phyloP scores from a whole-genome alignment of 2,113 vertebrate species.

The Calyptomena viridis region DNA sequence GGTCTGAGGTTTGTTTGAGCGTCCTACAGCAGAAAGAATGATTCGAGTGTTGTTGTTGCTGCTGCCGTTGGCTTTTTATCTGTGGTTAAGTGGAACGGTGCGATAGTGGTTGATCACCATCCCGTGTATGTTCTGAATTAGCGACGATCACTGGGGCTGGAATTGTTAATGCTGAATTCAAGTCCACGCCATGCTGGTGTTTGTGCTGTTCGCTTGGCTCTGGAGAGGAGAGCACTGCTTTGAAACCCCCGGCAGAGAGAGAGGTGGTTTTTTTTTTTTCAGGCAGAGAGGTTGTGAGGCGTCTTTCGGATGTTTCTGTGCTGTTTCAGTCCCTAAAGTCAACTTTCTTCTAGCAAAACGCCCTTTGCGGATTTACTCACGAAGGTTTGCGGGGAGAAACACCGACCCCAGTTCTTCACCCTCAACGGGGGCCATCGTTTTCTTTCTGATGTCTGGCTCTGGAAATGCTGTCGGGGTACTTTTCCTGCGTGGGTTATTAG shows the following conservation, averaged over 20 bases:
- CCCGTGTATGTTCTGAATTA: background rate
- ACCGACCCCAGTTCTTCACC: slow-evolving; percentile 44
- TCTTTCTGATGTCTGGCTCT: slow-evolving; percentile 55
- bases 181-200: background rate
- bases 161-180: background rate
- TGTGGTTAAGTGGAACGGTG: background rate
- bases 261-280: background rate
- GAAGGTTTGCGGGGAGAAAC: background rate
- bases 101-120: background rate
- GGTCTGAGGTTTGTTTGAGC: slow-evolving; percentile 15
- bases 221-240: slow-evolving; percentile 21
- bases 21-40: background rate
- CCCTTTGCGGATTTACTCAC: background rate
- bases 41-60: background rate
- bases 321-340: background rate
- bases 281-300: background rate
- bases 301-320: background rate
- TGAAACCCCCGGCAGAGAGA: background rate
- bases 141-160: background rate
- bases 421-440: slow-evolving; percentile 57
- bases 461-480: slow-evolving; percentile 81
- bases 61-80: background rate
- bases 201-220: background rate
- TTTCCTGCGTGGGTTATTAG: slow-evolving; percentile 83
- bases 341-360: background rate